Evolutionary conservation across 2,113 vertebrate species (phyloP).

Genomic region (Engystomops pustulosus): DNA sequence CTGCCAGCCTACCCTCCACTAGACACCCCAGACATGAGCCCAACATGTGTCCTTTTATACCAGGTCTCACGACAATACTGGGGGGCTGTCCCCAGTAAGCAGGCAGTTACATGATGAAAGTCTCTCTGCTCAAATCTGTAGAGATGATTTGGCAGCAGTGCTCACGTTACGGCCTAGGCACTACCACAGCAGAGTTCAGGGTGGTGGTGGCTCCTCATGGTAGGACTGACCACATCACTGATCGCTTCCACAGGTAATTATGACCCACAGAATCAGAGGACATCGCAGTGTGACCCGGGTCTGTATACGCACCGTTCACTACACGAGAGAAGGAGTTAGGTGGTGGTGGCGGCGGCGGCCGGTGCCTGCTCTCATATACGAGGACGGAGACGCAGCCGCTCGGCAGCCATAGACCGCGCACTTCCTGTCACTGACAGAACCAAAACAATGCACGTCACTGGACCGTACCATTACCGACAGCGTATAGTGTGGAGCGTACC

Average conservation of each 20-base stretch:
- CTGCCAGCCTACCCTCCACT: no score
- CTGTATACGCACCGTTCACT: not conserved
- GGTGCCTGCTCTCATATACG: not conserved
- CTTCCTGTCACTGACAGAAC: constrained; percentile 46
- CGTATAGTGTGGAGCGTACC: not conserved
- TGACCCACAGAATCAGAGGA: not conserved
- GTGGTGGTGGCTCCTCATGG: not conserved
- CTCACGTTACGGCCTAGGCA: not conserved
- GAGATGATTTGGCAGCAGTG: no score
- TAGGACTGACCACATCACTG: not conserved
- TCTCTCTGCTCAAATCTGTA: no score
- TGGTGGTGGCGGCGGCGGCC: not conserved
- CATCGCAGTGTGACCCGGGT: not conserved
- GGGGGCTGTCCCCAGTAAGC: no score
- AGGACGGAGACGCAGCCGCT: not conserved
- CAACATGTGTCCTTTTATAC: no score
- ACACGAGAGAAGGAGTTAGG: no score
- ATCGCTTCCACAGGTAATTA: not conserved
- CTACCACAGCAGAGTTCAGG: not conserved
- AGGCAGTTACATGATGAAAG: no score
- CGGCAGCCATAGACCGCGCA: not conserved
- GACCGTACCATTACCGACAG: not conserved
- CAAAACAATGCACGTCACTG: constrained; percentile 42
- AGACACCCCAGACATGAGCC: no score
- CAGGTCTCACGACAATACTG: no score